Evolutionary conservation across 2,888 invertebrate species (phyloP).

Genomic region (Azorinus chamasolen): DNA sequence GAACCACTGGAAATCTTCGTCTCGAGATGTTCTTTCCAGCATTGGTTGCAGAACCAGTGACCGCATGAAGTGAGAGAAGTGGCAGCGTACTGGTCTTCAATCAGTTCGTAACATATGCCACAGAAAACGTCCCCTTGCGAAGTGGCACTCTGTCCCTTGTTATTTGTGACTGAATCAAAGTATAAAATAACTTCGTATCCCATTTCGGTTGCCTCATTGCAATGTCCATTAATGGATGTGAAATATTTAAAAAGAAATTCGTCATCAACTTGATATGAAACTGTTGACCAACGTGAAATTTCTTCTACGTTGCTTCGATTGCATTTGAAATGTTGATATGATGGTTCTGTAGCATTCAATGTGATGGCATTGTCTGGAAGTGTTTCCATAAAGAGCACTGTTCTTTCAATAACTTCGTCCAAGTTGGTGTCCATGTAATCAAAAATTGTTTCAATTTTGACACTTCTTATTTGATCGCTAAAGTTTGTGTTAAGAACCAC

Average conservation of each 20-base stretch:
- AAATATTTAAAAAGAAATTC: too few relatives aligned
- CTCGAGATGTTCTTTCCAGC: constrained; percentile 68
- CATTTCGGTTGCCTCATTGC: too few relatives aligned
- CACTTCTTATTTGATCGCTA: constrained; percentile 5
- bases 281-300: too few relatives aligned
- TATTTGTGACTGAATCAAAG: constrained; percentile 11
- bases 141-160: constrained; percentile 29
- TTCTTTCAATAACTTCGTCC: constrained; percentile 59
- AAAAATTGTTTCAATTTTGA: constrained; percentile 62
- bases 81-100: constrained; percentile 34
- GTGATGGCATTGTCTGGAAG: constrained; percentile 42
- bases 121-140: constrained; percentile 52
- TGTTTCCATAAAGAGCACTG: constrained; percentile 63
- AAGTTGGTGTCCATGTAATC: constrained; percentile 61
- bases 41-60: constrained; percentile 74
- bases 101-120: constrained; percentile 66
- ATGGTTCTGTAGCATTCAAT: too few relatives aligned
- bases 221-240: too few relatives aligned
- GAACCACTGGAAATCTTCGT: constrained; percentile 48
- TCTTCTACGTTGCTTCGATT: too few relatives aligned
- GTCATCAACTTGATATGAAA: too few relatives aligned
- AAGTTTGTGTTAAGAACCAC: constrained; percentile 61
- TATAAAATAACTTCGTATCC: too few relatives aligned
- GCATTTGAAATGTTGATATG: too few relatives aligned
- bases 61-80: constrained; percentile 65